A percentile compares a stretch with the other conserved stretches of the same genome.
phyloP scores from a whole-genome alignment of 2,888 invertebrate genomes.

The Miltochrista miniata region DNA sequence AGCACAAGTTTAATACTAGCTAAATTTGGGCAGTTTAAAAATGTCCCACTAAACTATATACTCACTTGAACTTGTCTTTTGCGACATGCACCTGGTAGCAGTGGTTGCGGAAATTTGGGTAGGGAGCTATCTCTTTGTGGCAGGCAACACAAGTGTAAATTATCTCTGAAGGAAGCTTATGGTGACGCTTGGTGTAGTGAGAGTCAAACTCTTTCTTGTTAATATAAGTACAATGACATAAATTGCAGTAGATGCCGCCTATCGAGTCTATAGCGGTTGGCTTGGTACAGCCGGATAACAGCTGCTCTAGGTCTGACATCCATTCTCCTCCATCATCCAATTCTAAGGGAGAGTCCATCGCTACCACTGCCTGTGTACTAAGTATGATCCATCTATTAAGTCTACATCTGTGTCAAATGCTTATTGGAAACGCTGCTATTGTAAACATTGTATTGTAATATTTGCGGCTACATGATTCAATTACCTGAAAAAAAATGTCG shows the following conservation, averaged over 20 bases:
- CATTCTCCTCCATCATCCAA: constrained; percentile 16
- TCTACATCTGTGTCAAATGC: constrained; percentile 61
- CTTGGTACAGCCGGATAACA: constrained; percentile 40
- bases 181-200: constrained; percentile 73
- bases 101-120: constrained; percentile 84
- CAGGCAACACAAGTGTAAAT: constrained; percentile 84
- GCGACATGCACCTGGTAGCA: constrained; percentile 82
- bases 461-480: constrained; percentile 68
- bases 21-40: too few species aligned
- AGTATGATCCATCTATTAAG: constrained; percentile 71
- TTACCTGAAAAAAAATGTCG: constrained; percentile 53
- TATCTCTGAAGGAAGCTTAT: constrained; percentile 47
- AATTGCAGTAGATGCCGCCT: constrained; percentile 83
- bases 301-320: constrained; percentile 29
- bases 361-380: constrained; percentile 45
- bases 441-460: constrained; percentile 57
- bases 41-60: background rate
- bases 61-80: constrained; percentile 82
- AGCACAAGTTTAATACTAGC: too few species aligned
- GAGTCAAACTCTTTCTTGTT: constrained; percentile 80
- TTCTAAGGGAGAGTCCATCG: constrained; percentile 55
- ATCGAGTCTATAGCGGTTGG: constrained; percentile 68
- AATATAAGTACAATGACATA: constrained; percentile 77
- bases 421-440: constrained; percentile 54
- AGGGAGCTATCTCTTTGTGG: constrained; percentile 77